phyloP scores from a whole-genome alignment of 2,888 invertebrate genomes.

The Busseola fusca region DNA sequence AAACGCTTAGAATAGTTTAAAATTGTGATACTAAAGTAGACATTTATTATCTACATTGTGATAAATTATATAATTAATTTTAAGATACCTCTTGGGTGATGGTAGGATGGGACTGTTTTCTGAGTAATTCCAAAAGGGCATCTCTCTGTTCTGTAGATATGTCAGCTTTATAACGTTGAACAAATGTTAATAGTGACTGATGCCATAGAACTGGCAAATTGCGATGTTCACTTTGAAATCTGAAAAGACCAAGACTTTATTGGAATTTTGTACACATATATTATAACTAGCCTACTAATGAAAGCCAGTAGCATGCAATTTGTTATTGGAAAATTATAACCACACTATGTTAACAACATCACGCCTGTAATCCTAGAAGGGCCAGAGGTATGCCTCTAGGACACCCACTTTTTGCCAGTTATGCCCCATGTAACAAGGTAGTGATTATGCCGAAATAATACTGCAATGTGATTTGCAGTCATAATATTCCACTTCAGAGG shows the following conservation, averaged over 20 bases:
- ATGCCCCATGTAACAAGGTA: neutral
- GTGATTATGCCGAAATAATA: neutral
- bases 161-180: slow-evolving; percentile 98
- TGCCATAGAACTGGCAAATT: slow-evolving; percentile 99
- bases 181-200: slow-evolving; percentile 97
- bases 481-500: neutral
- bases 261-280: neutral
- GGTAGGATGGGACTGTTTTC: slow-evolving; percentile 91
- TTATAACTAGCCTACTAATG: neutral
- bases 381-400: neutral
- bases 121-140: slow-evolving; percentile 93
- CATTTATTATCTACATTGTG: neutral
- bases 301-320: neutral
- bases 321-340: neutral
- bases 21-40: neutral
- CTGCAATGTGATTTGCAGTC: neutral
- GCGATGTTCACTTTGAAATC: slow-evolving; percentile 95
- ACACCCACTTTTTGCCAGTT: neutral
- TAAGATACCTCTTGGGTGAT: slow-evolving; percentile 91
- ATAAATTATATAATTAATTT: neutral
- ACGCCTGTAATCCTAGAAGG: too few species aligned
- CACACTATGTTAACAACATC: neutral
- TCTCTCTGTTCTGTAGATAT: slow-evolving; percentile 97
- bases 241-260: slow-evolving; percentile 70
- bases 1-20: neutral